These are phyloP conservation scores for Cardiocondyla obscurior DNA, from an alignment of 1,140 invertebrate species.

Conservation along the genomic window DNA sequence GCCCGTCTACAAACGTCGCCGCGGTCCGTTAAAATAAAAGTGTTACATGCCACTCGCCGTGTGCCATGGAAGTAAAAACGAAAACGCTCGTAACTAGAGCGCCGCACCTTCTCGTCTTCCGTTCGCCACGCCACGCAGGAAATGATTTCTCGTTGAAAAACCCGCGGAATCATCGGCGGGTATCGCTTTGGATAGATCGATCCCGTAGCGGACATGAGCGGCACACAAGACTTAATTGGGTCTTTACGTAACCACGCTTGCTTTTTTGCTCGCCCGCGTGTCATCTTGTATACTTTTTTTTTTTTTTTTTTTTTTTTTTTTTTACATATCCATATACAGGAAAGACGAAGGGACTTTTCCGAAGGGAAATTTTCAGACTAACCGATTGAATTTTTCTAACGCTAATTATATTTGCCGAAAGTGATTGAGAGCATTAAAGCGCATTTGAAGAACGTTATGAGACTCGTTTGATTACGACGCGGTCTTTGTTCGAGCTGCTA, in stretches of 20 bases:
- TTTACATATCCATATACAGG: too few species aligned
- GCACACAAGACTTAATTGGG: background rate
- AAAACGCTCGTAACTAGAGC: background rate
- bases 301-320: too few species aligned
- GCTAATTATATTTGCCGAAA: background rate
- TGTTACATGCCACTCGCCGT: constrained; percentile 11
- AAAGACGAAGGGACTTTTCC: background rate
- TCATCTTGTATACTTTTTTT: background rate
- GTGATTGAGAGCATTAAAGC: background rate
- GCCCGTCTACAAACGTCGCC: background rate
- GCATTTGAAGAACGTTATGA: background rate
- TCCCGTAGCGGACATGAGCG: background rate
- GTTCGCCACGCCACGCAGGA: constrained; percentile 12
- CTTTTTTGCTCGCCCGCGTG: background rate
- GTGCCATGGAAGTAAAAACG: background rate
- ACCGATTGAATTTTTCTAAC: background rate
- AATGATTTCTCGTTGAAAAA: constrained; percentile 20
- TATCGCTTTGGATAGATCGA: constrained; percentile 9
- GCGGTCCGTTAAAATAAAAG: constrained; percentile 23
- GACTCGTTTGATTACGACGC: constrained; percentile 1
- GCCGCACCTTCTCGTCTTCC: constrained; percentile 36
- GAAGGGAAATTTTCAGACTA: background rate
- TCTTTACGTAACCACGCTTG: constrained; percentile 18
- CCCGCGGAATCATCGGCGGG: constrained; percentile 5
- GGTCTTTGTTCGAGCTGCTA: background rate